phyloP scores from a whole-genome alignment of 2,888 invertebrate genomes.

The Callyntrura sp. region DNA sequence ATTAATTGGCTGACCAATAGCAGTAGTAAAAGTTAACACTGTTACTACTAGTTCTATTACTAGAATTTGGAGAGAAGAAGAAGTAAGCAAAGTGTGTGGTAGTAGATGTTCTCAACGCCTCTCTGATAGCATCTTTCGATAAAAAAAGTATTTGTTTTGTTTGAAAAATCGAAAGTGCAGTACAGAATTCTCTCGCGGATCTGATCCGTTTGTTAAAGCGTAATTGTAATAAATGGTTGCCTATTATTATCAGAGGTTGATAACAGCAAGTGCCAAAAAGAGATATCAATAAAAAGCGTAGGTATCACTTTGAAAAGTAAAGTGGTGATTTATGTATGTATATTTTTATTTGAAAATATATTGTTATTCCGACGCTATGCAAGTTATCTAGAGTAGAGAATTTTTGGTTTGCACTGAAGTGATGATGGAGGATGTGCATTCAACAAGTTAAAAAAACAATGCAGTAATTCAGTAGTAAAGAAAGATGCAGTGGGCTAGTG shows the following conservation, averaged over 20 bases:
- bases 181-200: too few relatives aligned
- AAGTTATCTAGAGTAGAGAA: not conserved
- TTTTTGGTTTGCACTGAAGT: too few relatives aligned
- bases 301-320: slow-evolving; percentile 1
- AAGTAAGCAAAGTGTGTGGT: too few relatives aligned
- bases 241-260: not conserved
- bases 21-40: slow-evolving; percentile 12
- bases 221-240: not conserved
- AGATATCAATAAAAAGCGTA: slow-evolving; percentile 23
- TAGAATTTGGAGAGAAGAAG: too few relatives aligned
- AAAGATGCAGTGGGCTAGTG: too few relatives aligned
- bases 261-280: not conserved
- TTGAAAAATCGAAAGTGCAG: slow-evolving; percentile 60
- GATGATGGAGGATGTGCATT: too few relatives aligned
- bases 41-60: too few relatives aligned
- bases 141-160: too few relatives aligned
- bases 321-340: not conserved
- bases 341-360: not conserved
- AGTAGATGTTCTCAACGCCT: slow-evolving; percentile 20
- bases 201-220: not conserved
- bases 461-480: not conserved
- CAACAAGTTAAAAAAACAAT: not conserved
- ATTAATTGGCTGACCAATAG: slow-evolving; percentile 50
- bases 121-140: slow-evolving; percentile 21
- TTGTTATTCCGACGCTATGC: too few relatives aligned